Evolutionary conservation across 2,888 invertebrate genomes (phyloP).

Genomic region (Matsumyia berberina): DNA sequence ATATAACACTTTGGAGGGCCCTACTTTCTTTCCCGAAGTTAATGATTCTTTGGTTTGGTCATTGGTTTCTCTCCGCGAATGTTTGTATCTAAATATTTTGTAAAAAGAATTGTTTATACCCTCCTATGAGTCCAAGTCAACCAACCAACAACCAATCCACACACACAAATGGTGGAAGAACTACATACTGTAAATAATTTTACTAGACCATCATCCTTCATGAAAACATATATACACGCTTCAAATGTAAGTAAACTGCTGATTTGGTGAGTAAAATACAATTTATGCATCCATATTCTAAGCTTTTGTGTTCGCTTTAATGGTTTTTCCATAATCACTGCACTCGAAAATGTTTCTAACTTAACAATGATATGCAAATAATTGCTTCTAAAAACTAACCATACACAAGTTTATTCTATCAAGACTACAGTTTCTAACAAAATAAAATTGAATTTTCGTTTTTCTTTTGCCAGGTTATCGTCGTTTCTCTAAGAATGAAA

Average conservation of each 20-base stretch:
- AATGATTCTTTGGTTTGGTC: too few species aligned
- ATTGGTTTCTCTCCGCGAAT: too few species aligned
- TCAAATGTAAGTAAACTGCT: conserved; percentile 50
- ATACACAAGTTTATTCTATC: not conserved
- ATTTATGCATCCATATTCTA: conserved; percentile 53
- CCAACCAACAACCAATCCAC: not conserved
- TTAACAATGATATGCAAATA: conserved; percentile 39
- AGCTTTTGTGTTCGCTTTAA: conserved; percentile 54
- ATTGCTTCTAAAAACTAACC: conserved; percentile 50
- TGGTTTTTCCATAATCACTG: conserved; percentile 56
- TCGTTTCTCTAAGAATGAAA: conserved; percentile 86
- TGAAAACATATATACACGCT: conserved; percentile 21
- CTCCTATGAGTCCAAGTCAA: conserved; percentile 1
- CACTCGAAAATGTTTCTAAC: conserved; percentile 53
- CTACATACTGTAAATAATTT: conserved; percentile 61
- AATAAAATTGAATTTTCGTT: conserved; percentile 17
- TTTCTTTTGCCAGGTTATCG: conserved; percentile 86
- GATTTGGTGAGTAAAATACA: conserved; percentile 58
- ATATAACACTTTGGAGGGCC: too few species aligned
- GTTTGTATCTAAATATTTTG: not conserved
- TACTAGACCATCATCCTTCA: conserved; percentile 41
- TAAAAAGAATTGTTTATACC: not conserved
- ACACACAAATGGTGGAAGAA: conserved; percentile 59
- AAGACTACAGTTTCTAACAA: not conserved
- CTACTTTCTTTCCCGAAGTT: too few species aligned